Base-by-base conservation (phyloP, 2,113 vertebrate genomes). In the Mesitornis unicolor region DNA sequence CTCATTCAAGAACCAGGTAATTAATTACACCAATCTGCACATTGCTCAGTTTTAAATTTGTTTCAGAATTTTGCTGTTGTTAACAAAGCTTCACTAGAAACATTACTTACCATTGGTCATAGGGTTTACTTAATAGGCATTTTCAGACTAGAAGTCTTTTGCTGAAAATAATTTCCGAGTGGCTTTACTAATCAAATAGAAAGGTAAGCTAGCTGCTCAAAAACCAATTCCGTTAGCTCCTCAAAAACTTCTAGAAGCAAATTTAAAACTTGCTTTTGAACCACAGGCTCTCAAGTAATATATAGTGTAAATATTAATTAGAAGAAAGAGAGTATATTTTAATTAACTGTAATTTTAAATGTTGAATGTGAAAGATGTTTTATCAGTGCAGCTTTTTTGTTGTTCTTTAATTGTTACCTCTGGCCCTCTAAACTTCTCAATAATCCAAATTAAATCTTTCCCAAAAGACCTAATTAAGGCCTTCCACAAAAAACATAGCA, bases 401-500 rank as follows among this genome's bases (percentile, higher is more conserved):
- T 63, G 35, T 93, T 85, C 82, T 88, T 83, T 90, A 78, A 75
- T 93, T 89, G 87, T 91, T 95, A 94, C 90, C 59, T 93, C 75
- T 90, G 90, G 63, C 91, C 59, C 15, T 80, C 48, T 93, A 80
- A 86, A 57, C 21, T 93, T 84, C 67, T 83, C 33, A 67, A 94
- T 77, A 95, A 96, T 95, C 89, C 90, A 95, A 85, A 95, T 68
- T 51, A 76, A 95, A 68, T 91, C 50, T 93, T 92, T 97, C 91
- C 93, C 95, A 82, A 56, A 94, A 82, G 95, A 92, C 79, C 82
- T 96, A 96, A 97, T 97, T 95, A 93, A 73, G 84, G 56, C 81
- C 95, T 97, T 89, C 75, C 68, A 67, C 45, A 61, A 69, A 89
- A 80, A 69, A 42, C 9, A 7, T 2, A 75, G 42, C 14, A 76